phyloP scores from a whole-genome alignment of 2,888 invertebrate species.

The Mythimna albipuncta region DNA sequence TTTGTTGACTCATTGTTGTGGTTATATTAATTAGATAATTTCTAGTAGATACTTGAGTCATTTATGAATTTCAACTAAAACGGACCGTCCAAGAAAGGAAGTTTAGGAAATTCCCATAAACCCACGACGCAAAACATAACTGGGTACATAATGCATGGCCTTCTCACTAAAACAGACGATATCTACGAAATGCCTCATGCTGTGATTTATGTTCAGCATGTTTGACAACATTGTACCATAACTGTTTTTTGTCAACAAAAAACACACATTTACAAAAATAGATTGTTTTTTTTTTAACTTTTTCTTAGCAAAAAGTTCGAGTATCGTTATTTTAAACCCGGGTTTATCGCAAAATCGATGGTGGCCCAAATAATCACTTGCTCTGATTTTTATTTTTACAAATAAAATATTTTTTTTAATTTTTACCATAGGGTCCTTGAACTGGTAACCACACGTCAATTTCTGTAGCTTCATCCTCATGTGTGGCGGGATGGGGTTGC shows the following conservation, averaged over 20 bases:
- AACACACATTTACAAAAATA: neutral
- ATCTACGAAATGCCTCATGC: neutral
- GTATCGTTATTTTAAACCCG: too few relatives aligned
- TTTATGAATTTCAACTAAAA: neutral
- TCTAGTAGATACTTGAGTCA: constrained; percentile 6
- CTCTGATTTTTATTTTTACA: neutral
- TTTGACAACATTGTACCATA: constrained; percentile 3
- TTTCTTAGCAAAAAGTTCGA: neutral
- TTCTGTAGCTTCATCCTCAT: constrained; percentile 74
- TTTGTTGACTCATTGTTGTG: neutral
- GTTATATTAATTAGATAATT: constrained; percentile 1
- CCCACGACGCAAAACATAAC: neutral
- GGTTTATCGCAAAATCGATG: neutral
- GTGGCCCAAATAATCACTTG: too few relatives aligned
- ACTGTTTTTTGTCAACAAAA: neutral
- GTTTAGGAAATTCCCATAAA: neutral
- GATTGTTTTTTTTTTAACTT: neutral
- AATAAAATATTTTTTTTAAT: neutral
- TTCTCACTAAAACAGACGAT: constrained; percentile 1
- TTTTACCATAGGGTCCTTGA: constrained; percentile 76
- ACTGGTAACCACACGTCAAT: constrained; percentile 77
- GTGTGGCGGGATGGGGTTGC: constrained; percentile 74
- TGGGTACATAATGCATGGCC: neutral
- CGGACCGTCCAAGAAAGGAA: constrained; percentile 2
- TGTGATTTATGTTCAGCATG: neutral